Base-by-base conservation (phyloP, 2,113 vertebrate genomes). In the Chaenogobius annularis region DNA sequence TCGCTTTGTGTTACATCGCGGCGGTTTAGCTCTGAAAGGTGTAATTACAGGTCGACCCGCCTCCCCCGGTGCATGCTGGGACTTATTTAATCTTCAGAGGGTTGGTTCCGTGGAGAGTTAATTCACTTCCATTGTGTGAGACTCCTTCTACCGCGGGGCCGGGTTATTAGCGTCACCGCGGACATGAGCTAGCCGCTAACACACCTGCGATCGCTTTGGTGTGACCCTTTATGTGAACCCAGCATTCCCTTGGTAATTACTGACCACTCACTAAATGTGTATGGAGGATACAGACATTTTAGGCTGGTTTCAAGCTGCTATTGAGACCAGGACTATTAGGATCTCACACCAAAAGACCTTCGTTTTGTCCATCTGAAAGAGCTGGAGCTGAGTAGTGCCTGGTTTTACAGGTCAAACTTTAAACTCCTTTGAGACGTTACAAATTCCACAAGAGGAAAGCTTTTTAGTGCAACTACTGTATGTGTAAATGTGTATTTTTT, bases 41-140 rank as follows among this genome's bases (percentile, higher is more conserved):
- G 72, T 79, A 69, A 83, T 80, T 77, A 71, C 12, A 20, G 84
- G 81, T 82, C 77, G 76, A n/a, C 66, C 56, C 66, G 66, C 61
- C 23, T 17, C 26, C 23, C 70, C 74, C 7, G 79, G 75, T 68
- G 69, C 68, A 74, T 69, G 71, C 66, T 52, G 0, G 40, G 72
- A 61, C 58, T 66, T 61, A 67, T 77, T 82, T 73, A 74, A 72
- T 83, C 82, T 74, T 74, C 67, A 56, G 63, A 70, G 69, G 69
- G 72, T 79, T 19, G 43, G 54, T 85, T 79, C 70, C 76, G 64
- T 50, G 47, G 80, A 43, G 54, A 82, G 69, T 77, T 82, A 65
- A 79, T 81, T 85, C 72, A 52, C 63, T 66, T 74, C 40, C 19
- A 47, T 26, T 54, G 22, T 73, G 44, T 0, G 71, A 66, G 67